Base-by-base conservation (phyloP, 1,140 invertebrate species). In the Drosophila repletoides region DNA sequence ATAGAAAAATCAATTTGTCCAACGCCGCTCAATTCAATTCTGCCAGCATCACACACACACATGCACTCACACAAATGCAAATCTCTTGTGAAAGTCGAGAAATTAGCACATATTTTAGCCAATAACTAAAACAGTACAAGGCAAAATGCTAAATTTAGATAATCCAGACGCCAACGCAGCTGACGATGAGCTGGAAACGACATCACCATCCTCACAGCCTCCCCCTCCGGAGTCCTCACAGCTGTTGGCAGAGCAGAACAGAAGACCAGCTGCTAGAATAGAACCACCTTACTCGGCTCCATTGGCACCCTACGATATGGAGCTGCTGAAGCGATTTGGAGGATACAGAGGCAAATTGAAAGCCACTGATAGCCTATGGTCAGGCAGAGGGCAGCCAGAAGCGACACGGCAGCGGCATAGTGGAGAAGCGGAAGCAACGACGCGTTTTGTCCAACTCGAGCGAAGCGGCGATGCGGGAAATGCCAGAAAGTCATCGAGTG, bases 71-170 rank as follows among this genome's bases (percentile, higher is more conserved):
- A 60, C 55, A 26, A 17, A 43, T 34, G 56, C 26, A 26, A 41
- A 40, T 58, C 21, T 14, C 10, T 41, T 48, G 66, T 71, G 69
- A 83, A 73, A 83, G 69, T 43, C 38, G 46, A 28, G 33, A 66
- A 46, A 52, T 51, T 41, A 40, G 33, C 22, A 52, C 24, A 48
- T n/a, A n/a, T n/a, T 28, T 21, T 53, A 21, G 29, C 53, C 59
- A 68, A 76, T 55, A 31, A 36, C 33, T 58, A 48, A 38, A 80
- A 6, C 41, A 12, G 24, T 36, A 19, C 10, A 46, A 26, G 65
- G 56, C 55, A 36, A 71, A 36, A 84, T 80, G 80, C 80, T 84
- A 86, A 84, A 84, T 80, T 86, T 84, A 84, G 80, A 66, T 64
- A 69, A 52, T 45, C 58, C 29, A 64, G 19, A 38, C 21, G 10